Conservation (phyloP, 23 tunicate species). For the Botrylloides violaceus region DNA sequence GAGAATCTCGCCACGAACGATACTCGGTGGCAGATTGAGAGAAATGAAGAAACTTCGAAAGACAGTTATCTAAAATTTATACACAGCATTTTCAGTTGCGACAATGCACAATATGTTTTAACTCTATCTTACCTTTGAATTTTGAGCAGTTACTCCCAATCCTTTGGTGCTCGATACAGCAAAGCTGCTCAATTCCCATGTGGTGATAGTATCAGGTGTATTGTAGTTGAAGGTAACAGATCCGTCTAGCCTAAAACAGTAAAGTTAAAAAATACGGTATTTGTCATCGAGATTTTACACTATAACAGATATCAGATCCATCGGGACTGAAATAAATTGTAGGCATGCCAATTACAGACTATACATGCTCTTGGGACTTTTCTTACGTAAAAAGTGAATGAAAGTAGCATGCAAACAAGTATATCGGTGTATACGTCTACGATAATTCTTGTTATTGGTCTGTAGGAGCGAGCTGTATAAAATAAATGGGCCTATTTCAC, state of each 20-base stretch:
- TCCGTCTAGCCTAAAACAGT: constrained; percentile 44
- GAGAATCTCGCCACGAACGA: constrained; percentile 69
- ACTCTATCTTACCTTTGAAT: constrained; percentile 12
- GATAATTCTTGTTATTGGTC: no score
- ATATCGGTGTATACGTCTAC: no score
- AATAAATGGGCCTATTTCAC: no score
- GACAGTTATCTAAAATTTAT: constrained; percentile 61
- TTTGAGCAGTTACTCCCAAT: constrained; percentile 42
- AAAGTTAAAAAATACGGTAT: no score
- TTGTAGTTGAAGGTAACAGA: constrained; percentile 51
- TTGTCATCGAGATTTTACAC: no score
- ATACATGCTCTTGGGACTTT: no score
- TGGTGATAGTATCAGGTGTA: constrained; percentile 89
- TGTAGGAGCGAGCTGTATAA: no score
- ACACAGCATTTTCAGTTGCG: background rate
- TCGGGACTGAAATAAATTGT: no score
- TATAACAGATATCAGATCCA: no score
- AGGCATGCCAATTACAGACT: no score
- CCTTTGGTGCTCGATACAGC: constrained; percentile 65
- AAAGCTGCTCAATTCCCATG: constrained; percentile 79
- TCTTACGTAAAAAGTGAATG: no score
- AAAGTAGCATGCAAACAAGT: no score
- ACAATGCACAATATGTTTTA: background rate
- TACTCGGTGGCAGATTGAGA: constrained; percentile 68
- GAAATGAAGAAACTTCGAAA: constrained; percentile 73